These are phyloP conservation scores for Scomber colias DNA, from an alignment of 2,113 vertebrate species.

Conservation along the genomic window DNA sequence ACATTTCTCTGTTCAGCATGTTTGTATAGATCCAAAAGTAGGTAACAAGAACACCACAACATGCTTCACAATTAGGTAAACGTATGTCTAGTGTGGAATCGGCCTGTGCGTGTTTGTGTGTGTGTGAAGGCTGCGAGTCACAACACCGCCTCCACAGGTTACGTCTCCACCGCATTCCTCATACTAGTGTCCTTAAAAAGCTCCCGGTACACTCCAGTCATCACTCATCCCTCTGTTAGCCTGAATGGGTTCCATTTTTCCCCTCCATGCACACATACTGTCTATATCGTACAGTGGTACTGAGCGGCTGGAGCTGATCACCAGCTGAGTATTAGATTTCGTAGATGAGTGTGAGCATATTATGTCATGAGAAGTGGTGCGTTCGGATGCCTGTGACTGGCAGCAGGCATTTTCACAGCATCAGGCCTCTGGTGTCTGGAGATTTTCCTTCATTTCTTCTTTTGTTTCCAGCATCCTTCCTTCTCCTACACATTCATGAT, in stretches of 20 bases:
- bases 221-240: conserved; percentile 39
- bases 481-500: not conserved
- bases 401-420: not conserved
- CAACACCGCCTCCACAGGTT: conserved; percentile 44
- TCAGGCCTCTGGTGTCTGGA: not conserved
- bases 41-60: not conserved
- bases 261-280: conserved; percentile 18
- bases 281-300: not conserved
- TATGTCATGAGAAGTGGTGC: conserved; percentile 41
- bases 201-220: conserved; percentile 33
- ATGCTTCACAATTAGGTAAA: not conserved
- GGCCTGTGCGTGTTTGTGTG: conserved; percentile 11
- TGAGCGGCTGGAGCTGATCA: conserved; percentile 5
- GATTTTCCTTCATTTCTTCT: not conserved
- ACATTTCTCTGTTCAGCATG: not conserved
- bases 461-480: not conserved
- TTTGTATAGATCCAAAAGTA: not conserved
- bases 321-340: conserved; percentile 51
- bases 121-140: conserved; percentile 14
- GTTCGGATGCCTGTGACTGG: conserved; percentile 35
- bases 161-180: conserved; percentile 72
- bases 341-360: conserved; percentile 48
- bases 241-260: conserved; percentile 19
- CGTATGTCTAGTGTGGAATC: conserved; percentile 43
- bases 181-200: conserved; percentile 66